These are phyloP conservation scores for Drosophila rhopaloa DNA, from an alignment of 1,140 invertebrate species.

Conservation along the genomic window DNA sequence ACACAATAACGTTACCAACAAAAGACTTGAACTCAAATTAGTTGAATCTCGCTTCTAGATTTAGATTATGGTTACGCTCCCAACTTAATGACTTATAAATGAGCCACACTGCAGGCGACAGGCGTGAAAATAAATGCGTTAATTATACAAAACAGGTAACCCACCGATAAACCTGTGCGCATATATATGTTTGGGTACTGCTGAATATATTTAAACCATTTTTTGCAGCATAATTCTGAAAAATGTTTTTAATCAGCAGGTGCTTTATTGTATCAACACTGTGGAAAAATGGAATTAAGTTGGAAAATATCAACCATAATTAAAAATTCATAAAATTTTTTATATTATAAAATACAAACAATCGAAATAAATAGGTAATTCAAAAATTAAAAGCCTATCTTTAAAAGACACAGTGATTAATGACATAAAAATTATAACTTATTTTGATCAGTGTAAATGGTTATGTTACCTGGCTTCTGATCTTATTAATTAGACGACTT, in stretches of 20 bases:
- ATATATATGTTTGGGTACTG: background rate
- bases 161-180: constrained; percentile 1
- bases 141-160: constrained; percentile 42
- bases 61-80: constrained; percentile 9
- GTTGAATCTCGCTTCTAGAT: constrained; percentile 6
- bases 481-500: background rate
- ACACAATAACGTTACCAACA: constrained; percentile 22
- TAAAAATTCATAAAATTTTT: background rate
- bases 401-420: too few species aligned
- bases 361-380: too few species aligned
- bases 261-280: constrained; percentile 1
- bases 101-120: constrained; percentile 39
- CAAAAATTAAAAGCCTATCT: too few species aligned
- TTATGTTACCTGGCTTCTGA: background rate
- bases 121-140: constrained; percentile 54
- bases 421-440: too few species aligned
- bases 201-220: constrained; percentile 4
- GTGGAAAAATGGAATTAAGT: background rate
- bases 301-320: too few species aligned
- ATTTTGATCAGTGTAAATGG: background rate
- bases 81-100: constrained; percentile 44
- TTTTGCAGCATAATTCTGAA: constrained; percentile 28
- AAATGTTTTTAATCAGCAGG: constrained; percentile 13
- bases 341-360: background rate
- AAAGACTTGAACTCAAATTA: constrained; percentile 22